phyloP scores from a whole-genome alignment of 92 coral and sea anemone genomes.

The Montipora capitata region DNA sequence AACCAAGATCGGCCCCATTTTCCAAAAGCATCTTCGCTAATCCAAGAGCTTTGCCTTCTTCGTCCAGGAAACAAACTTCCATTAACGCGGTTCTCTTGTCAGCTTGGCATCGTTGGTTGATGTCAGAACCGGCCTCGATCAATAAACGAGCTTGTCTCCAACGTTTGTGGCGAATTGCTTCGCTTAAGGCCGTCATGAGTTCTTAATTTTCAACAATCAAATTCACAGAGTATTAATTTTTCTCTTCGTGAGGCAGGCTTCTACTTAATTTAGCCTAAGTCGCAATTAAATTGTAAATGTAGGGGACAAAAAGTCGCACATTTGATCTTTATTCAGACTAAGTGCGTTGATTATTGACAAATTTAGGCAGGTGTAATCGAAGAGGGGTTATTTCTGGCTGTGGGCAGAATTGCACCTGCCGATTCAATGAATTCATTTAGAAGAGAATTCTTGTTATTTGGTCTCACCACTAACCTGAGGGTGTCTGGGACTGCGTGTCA shows the following conservation, averaged over 20 bases:
- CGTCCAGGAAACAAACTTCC: conserved; percentile 88
- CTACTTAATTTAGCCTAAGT: not conserved
- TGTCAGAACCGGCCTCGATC: conserved; percentile 81
- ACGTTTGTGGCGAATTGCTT: conserved; percentile 72
- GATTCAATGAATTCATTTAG: not conserved
- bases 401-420: conserved; percentile 13
- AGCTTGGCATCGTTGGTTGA: conserved; percentile 69
- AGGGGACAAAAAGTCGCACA: conserved; percentile 4
- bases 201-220: not conserved
- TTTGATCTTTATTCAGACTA: conserved; percentile 1
- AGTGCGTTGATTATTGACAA: conserved; percentile 15
- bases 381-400: not conserved
- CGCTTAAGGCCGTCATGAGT: conserved; percentile 79
- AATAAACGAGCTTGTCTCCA: conserved; percentile 90
- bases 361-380: conserved; percentile 26
- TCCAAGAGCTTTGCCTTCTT: conserved; percentile 75
- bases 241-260: not conserved
- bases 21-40: conserved; percentile 80
- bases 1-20: conserved; percentile 79
- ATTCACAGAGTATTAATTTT: not conserved
- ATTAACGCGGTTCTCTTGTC: conserved; percentile 80
- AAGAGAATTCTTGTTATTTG: not conserved
- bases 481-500: no score
- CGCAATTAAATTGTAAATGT: conserved; percentile 4
- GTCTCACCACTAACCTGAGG: no score